Evolutionary conservation across 2,113 vertebrate genomes (phyloP).

Genomic region (Ictalurus punctatus): DNA sequence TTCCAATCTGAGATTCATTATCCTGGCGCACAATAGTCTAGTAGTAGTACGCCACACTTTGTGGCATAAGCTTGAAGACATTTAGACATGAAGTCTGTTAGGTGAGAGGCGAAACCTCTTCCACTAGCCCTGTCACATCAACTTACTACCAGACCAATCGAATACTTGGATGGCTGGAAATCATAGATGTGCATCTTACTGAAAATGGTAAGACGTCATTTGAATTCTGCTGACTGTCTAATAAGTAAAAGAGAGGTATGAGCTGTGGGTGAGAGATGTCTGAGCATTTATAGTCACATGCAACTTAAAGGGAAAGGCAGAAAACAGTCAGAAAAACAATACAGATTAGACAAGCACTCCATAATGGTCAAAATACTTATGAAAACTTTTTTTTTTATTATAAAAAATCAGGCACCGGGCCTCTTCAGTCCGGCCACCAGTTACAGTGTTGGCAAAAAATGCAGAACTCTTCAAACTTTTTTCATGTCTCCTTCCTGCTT

Average conservation of each 20-base stretch:
- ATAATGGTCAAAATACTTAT: background rate
- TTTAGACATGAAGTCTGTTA: background rate
- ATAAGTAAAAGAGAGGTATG: background rate
- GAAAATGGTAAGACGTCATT: background rate
- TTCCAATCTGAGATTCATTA: conserved; percentile 24
- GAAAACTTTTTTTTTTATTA: background rate
- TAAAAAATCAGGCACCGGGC: background rate
- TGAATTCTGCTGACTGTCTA: background rate
- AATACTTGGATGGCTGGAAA: background rate
- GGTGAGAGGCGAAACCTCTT: background rate
- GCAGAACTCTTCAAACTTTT: background rate
- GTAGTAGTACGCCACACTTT: background rate
- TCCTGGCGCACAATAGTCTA: background rate
- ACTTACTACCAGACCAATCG: background rate
- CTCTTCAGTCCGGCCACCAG: background rate
- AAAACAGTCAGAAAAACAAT: background rate
- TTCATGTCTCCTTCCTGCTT: conserved; percentile 57
- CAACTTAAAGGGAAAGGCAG: background rate
- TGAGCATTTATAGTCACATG: background rate
- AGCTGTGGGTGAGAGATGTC: background rate
- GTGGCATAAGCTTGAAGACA: background rate
- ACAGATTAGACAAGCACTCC: conserved; percentile 19
- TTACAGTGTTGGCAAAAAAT: background rate
- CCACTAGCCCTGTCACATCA: background rate
- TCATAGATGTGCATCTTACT: background rate